Base-by-base conservation (phyloP, 2,888 invertebrate genomes). In the Camptogramma bilineatum region DNA sequence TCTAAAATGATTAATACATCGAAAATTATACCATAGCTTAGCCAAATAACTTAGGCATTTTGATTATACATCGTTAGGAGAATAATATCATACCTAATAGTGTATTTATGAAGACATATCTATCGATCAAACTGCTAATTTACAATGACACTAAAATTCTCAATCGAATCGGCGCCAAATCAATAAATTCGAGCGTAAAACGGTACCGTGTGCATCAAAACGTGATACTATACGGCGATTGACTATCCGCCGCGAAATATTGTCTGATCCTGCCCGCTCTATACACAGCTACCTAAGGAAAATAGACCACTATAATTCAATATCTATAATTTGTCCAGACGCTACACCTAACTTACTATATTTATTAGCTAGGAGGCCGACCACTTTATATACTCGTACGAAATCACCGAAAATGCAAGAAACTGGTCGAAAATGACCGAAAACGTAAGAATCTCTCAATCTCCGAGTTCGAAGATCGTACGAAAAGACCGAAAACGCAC, bases 231-330 rank as follows among this genome's bases (percentile, higher is more conserved):
- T 52, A 67, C 71, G 70, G 62, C 65, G 69, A 53, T 24, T 66
- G 75, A 71, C 52, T 24, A 52, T 39, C 63, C 57, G 69, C 74
- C 74, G 75, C 74, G 73, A 77, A 54, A 62, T 66, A 66, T 66
- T 66, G 66, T 66, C 66, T 34, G 54, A 48, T 52, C 53, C 52
- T 51, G 65, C 39, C 39, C 54, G 46, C 50, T 52, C 47, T n/a
- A 86, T 83, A 80, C 80, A 80, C 80, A 80, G 87, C 84, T 83
- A 85, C 87, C 90, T 89, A 90, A 86, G 84, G 86, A 86, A 89
- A 90, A 90, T 91, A 90, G 89, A 88, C 83, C 78, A 83, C 82
- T 67, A 67, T 62, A 50, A 63, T 63, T 67, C 13, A 46, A 64
- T 61, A 70, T 59, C 50, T 66, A 79, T 84, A 76, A 77, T 76